Conservation (phyloP, 2,113 vertebrate genomes). For the Tenrec ecaudatus region DNA sequence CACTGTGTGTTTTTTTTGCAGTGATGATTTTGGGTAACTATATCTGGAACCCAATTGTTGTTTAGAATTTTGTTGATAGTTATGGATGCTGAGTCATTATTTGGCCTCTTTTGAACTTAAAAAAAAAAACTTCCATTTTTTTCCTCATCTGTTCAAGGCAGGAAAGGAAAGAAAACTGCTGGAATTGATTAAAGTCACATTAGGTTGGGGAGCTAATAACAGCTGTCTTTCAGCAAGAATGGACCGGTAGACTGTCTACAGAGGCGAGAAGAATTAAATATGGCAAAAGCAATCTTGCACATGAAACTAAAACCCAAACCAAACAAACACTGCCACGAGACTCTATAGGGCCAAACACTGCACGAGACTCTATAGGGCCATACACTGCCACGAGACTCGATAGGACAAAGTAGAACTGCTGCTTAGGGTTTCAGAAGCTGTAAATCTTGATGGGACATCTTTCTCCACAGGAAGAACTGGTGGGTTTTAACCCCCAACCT, state of each 20-base stretch:
- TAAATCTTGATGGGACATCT: no score
- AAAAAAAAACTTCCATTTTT: conserved; percentile 1
- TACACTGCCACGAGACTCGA: no score
- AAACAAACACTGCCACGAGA: no score
- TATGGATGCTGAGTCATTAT: conserved; percentile 36
- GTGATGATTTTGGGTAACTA: neutral
- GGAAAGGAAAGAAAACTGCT: conserved; percentile 51
- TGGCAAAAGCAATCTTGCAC: neutral
- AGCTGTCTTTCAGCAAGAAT: neutral
- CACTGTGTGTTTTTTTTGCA: neutral
- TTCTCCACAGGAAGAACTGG: no score
- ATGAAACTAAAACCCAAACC: neutral
- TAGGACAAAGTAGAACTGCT: no score
- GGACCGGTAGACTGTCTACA: conserved; percentile 20
- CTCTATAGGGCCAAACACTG: no score
- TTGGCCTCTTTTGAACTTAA: conserved; percentile 39
- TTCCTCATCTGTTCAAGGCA: conserved; percentile 5
- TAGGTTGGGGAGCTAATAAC: neutral
- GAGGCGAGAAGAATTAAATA: neutral
- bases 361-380: no score
- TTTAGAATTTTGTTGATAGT: conserved; percentile 50
- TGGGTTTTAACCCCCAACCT: no score
- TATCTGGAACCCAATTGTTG: neutral
- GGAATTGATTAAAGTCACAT: conserved; percentile 52
- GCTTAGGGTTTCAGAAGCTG: no score